Evolutionary conservation across 2,888 invertebrate species (phyloP).

Genomic region (Gastrophysa polygoni): DNA sequence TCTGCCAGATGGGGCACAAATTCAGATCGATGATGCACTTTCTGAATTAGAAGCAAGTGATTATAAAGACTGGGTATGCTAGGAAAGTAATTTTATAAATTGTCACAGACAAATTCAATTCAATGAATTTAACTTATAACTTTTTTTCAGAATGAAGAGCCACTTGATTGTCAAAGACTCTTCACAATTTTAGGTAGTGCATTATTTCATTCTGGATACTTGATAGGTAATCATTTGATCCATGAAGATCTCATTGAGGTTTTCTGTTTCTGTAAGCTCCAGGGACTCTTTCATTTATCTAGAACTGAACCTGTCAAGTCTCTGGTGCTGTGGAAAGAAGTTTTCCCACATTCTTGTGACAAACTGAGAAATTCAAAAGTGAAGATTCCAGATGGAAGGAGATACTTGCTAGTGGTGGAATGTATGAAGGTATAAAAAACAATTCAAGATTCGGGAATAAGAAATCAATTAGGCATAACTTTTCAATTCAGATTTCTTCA

Average conservation of each 20-base stretch:
- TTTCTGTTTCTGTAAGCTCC: constrained; percentile 74
- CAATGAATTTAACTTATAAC: background rate
- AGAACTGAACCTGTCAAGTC: constrained; percentile 71
- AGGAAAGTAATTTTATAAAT: constrained; percentile 11
- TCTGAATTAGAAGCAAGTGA: constrained; percentile 91
- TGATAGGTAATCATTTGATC: constrained; percentile 79
- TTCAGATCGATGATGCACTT: constrained; percentile 85
- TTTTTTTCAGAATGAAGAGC: constrained; percentile 71
- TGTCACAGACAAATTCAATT: too few species aligned
- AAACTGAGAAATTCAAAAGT: constrained; percentile 42
- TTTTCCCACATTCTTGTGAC: constrained; percentile 65
- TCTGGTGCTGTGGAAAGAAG: constrained; percentile 78
- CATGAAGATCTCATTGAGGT: constrained; percentile 76
- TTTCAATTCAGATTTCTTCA: too few species aligned
- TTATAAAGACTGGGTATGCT: constrained; percentile 81
- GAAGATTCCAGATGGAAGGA: constrained; percentile 67
- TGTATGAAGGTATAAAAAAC: constrained; percentile 61
- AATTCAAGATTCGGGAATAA: background rate
- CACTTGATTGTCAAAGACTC: constrained; percentile 74
- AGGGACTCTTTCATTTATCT: constrained; percentile 75
- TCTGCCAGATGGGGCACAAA: constrained; percentile 76
- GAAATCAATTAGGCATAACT: background rate
- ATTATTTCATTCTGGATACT: constrained; percentile 67
- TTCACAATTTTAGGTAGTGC: constrained; percentile 64
- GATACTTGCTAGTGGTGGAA: constrained; percentile 77